A percentile compares a stretch with the other conserved stretches of the same genome.
Evolutionary conservation across 2,888 invertebrate genomes (phyloP).

Genomic region (Eupelmus urozonus): DNA sequence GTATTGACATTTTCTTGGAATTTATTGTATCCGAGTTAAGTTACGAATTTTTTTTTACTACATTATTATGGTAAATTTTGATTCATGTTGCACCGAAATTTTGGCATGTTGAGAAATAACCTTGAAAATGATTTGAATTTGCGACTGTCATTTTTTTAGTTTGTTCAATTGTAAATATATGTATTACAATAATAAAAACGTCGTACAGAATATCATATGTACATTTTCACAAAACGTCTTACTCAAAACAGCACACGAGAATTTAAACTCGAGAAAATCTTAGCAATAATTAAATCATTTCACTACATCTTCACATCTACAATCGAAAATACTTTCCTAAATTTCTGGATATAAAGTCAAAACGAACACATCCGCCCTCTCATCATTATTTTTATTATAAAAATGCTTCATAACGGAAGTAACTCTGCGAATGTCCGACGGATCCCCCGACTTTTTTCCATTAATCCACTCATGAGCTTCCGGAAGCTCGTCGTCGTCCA

Average conservation of each 20-base stretch:
- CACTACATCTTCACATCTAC: too few species aligned
- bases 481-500: conserved; percentile 56
- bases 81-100: conserved; percentile 4
- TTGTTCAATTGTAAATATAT: not conserved
- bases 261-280: too few species aligned
- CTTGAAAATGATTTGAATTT: not conserved
- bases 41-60: not conserved
- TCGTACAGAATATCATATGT: too few species aligned
- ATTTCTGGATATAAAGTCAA: conserved; percentile 67
- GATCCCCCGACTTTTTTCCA: conserved; percentile 33
- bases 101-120: conserved; percentile 13
- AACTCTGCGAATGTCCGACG: conserved; percentile 49
- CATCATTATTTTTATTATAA: conserved; percentile 37
- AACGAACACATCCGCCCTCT: conserved; percentile 65
- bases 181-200: too few species aligned
- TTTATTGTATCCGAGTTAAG: not conserved
- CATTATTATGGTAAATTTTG: not conserved
- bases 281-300: too few species aligned
- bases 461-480: conserved; percentile 57
- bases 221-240: too few species aligned
- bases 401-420: conserved; percentile 66
- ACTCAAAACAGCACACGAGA: too few species aligned
- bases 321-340: too few species aligned
- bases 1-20: not conserved
- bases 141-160: conserved; percentile 5